Evolutionary conservation across 2,797 vertebrate species (phyloP).

Genomic region (Trematomus bernacchii): DNA sequence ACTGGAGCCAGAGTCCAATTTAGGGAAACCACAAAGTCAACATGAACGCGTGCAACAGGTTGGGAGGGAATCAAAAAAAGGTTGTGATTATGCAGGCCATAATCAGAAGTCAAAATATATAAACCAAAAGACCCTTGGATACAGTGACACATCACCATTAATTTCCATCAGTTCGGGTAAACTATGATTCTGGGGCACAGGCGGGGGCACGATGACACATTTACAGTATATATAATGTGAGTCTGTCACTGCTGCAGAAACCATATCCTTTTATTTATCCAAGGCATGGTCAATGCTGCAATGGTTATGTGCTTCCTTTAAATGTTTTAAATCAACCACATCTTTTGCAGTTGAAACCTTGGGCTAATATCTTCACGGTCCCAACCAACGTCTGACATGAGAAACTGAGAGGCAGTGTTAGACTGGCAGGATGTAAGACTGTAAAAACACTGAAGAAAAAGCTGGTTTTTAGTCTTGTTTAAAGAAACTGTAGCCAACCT

Average conservation of each 20-base stretch:
- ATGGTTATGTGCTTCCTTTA: constrained; percentile 67
- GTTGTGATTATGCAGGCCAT: constrained; percentile 90
- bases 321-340: constrained; percentile 77
- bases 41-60: constrained; percentile 89
- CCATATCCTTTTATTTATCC: constrained; percentile 81
- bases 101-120: constrained; percentile 92
- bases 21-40: constrained; percentile 98
- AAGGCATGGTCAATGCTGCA: constrained; percentile 66
- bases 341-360: constrained; percentile 71
- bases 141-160: constrained; percentile 78
- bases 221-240: constrained; percentile 76
- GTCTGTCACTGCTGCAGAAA: constrained; percentile 79
- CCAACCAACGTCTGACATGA: constrained; percentile 47
- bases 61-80: constrained; percentile 81
- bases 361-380: constrained; percentile 71
- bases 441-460: constrained; percentile 53
- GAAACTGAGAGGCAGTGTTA: constrained; percentile 52
- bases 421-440: constrained; percentile 49
- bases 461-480: constrained; percentile 43
- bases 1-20: constrained; percentile 96
- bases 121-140: constrained; percentile 88
- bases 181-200: constrained; percentile 65
- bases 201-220: constrained; percentile 74
- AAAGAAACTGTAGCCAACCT: constrained; percentile 47
- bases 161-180: constrained; percentile 81